These are phyloP conservation scores for Progne subis DNA, from an alignment of 2,113 vertebrate species.

Conservation along the genomic window DNA sequence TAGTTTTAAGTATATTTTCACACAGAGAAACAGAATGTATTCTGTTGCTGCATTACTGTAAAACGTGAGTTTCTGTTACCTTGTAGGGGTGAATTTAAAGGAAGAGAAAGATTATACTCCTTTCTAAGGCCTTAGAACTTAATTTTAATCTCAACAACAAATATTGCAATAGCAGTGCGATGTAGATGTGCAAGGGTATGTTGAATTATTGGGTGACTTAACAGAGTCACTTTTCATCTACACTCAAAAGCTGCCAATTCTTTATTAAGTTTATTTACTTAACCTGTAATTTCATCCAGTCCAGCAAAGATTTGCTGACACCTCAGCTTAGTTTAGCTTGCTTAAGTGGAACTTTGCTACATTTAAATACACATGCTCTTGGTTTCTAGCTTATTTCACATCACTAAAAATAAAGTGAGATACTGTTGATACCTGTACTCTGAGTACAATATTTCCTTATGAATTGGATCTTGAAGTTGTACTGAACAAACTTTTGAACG, in stretches of 20 bases:
- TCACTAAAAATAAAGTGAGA: not conserved
- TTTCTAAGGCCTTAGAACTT: not conserved
- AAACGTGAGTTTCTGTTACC: not conserved
- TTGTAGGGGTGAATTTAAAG: not conserved
- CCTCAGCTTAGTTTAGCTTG: not conserved
- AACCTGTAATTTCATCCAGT: not conserved
- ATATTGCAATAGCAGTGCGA: not conserved
- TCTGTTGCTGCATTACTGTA: not conserved
- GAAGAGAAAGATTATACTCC: not conserved
- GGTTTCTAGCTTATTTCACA: not conserved
- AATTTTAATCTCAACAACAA: not conserved
- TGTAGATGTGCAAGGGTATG: not conserved
- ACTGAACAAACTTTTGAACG: not conserved
- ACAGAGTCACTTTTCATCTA: not conserved
- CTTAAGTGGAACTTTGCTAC: not conserved
- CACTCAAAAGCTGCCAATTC: not conserved
- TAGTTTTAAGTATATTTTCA: not conserved
- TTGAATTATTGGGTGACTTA: not conserved
- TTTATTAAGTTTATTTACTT: not conserved
- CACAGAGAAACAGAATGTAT: not conserved
- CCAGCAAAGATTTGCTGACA: not conserved
- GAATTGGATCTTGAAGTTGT: not conserved
- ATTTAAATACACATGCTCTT: fast-evolving
- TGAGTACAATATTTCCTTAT: not conserved
- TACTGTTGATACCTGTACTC: not conserved